Evolutionary conservation across 2,113 vertebrate genomes (phyloP).

Genomic region (Ciconia boyciana): DNA sequence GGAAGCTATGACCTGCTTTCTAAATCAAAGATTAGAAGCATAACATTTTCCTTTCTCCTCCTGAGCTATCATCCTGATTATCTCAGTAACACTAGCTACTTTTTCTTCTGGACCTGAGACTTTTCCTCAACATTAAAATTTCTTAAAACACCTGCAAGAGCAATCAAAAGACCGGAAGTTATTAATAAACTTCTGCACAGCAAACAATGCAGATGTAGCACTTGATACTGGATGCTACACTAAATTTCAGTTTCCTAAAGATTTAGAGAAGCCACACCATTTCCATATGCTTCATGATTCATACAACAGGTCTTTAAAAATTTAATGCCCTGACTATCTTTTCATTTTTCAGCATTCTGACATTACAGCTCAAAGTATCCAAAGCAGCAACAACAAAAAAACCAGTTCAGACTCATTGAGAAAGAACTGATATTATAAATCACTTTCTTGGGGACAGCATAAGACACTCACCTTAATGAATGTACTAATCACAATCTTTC

Average conservation of each 20-base stretch:
- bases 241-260: neutral
- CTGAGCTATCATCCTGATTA: neutral
- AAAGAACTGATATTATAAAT: neutral
- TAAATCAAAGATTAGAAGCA: neutral
- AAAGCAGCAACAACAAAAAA: neutral
- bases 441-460: neutral
- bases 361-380: neutral
- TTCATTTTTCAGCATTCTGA: neutral
- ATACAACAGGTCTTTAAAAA: neutral
- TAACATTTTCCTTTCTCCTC: neutral
- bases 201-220: neutral
- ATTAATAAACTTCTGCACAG: neutral
- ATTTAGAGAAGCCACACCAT: neutral
- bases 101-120: neutral
- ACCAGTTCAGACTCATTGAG: neutral
- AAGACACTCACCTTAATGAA: slow-evolving; percentile 20
- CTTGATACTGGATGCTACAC: neutral
- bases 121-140: neutral
- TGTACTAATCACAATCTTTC: neutral
- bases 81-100: neutral
- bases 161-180: neutral
- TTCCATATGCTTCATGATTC: neutral
- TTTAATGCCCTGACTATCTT: neutral
- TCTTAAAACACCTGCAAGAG: neutral
- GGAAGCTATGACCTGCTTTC: neutral